These are phyloP conservation scores for Magallana ariakensis DNA, from an alignment of 1,140 invertebrate species.

Conservation along the genomic window DNA sequence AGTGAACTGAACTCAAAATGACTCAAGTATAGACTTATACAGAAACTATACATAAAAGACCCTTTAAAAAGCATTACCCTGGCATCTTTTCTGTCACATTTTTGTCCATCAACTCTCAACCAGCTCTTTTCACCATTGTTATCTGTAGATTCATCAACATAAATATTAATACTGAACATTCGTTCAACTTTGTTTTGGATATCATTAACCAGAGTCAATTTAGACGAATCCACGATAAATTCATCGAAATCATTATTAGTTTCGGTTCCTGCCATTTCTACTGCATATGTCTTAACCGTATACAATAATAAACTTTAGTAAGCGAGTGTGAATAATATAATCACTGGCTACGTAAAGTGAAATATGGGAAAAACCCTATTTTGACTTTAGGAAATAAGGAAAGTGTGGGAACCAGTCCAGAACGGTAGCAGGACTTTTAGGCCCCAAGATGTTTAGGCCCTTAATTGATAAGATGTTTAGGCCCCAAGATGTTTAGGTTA, in stretches of 20 bases:
- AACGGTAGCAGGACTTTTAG: no score
- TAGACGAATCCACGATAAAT: conserved; percentile 30
- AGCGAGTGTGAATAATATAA: background rate
- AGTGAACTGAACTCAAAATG: no score
- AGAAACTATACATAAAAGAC: no score
- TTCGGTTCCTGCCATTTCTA: conserved; percentile 9
- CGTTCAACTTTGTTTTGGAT: conserved; percentile 24
- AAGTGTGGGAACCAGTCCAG: no score
- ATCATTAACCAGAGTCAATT: background rate
- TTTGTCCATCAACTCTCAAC: conserved; percentile 26
- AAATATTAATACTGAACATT: conserved; percentile 3
- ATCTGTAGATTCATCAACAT: background rate
- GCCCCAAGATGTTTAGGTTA: no score
- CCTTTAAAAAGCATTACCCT: conserved; percentile 7
- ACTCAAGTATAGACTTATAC: no score
- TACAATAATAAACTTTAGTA: background rate
- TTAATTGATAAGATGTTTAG: no score
- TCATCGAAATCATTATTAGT: background rate
- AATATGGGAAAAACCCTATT: no score
- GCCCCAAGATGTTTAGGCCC: no score
- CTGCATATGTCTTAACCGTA: background rate
- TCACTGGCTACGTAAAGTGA: no score
- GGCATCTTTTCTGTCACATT: conserved; percentile 36
- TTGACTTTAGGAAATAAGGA: no score
- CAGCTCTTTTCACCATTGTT: background rate